Conservation (phyloP, 2,113 vertebrate genomes). For the Ochotona princeps region DNA sequence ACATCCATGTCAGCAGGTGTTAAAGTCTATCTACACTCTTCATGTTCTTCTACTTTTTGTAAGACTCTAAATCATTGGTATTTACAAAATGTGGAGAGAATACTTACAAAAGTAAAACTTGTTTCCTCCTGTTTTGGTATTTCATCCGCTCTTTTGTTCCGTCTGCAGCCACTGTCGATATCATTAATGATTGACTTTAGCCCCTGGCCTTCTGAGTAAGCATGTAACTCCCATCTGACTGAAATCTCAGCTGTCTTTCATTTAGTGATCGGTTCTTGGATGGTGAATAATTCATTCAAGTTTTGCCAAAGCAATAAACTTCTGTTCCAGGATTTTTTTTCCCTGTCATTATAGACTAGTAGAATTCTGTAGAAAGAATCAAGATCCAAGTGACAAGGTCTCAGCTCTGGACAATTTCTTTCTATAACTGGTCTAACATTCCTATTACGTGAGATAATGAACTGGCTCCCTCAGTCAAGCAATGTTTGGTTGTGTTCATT, state of each 20-base stretch:
- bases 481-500: constrained; percentile 10
- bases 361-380: neutral
- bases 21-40: neutral
- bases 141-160: neutral
- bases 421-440: neutral
- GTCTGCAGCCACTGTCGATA: neutral
- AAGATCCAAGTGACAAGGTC: neutral
- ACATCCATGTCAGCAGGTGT: neutral
- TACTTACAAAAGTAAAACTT: neutral
- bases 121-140: neutral
- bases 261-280: neutral
- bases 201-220: neutral
- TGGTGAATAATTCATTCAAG: neutral
- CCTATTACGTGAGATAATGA: neutral
- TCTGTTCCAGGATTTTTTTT: neutral
- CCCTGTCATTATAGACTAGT: neutral
- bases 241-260: neutral
- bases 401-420: neutral
- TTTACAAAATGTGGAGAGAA: neutral
- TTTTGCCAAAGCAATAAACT: neutral
- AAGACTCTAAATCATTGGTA: neutral
- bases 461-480: neutral
- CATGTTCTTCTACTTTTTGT: neutral
- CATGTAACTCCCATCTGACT: neutral
- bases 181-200: neutral